These are phyloP conservation scores for Cherax quadricarinatus DNA, from an alignment of 1,140 invertebrate species.

Conservation along the genomic window DNA sequence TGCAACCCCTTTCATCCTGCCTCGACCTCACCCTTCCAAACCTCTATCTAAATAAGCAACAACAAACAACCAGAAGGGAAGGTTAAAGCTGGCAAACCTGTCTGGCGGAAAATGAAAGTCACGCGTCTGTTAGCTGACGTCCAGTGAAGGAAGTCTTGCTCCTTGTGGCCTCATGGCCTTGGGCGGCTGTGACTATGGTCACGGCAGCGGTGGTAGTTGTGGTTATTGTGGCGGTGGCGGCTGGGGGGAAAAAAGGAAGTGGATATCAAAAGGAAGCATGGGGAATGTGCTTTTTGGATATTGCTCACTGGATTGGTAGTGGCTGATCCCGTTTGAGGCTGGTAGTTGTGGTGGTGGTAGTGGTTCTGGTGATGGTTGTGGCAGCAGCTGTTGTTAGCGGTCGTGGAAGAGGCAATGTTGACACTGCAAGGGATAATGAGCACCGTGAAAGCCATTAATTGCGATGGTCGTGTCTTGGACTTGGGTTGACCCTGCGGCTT, in stretches of 20 bases:
- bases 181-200: too few relatives aligned
- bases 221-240: background rate
- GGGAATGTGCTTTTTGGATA: background rate
- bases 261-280: too few relatives aligned
- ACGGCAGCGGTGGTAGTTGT: background rate
- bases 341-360: too few relatives aligned
- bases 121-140: background rate
- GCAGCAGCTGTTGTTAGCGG: background rate
- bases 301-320: background rate
- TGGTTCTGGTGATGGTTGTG: background rate
- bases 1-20: too few relatives aligned
- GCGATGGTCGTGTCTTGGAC: background rate
- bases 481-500: too few relatives aligned
- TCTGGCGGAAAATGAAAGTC: constrained; percentile 20
- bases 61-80: background rate
- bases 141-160: background rate
- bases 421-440: background rate
- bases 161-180: background rate
- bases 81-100: background rate
- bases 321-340: background rate
- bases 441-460: background rate
- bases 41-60: too few relatives aligned
- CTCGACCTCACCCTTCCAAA: too few relatives aligned
- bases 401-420: background rate
- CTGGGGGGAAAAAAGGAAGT: background rate